phyloP scores from a whole-genome alignment of 2,797 vertebrate species.

The Aulostomus chinensis region DNA sequence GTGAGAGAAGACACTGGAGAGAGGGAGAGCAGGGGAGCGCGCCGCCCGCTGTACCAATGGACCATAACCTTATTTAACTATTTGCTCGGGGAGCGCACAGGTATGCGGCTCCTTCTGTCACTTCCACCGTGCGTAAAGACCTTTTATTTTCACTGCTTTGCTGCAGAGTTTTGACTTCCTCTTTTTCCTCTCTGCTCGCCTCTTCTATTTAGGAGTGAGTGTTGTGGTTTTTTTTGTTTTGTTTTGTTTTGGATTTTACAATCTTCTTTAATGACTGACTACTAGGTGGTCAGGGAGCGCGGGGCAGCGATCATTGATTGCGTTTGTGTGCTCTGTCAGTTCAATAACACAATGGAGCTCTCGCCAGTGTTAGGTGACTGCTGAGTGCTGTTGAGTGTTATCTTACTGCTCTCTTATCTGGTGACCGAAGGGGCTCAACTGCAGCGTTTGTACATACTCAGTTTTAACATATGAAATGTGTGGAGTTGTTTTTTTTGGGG shows the following conservation, averaged over 20 bases:
- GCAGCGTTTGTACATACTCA: too few species aligned
- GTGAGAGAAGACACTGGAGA: constrained; percentile 16
- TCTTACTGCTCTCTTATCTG: constrained; percentile 1
- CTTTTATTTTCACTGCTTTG: constrained; percentile 8
- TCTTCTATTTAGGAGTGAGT: constrained; percentile 15
- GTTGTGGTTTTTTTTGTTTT: too few species aligned
- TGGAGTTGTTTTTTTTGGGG: not conserved
- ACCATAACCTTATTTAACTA: constrained; percentile 74
- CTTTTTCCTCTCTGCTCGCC: not conserved
- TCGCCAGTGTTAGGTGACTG: constrained; percentile 7
- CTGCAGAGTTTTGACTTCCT: not conserved
- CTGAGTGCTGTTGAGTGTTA: constrained; percentile 21
- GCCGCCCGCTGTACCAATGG: constrained; percentile 71
- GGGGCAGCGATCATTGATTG: constrained; percentile 46
- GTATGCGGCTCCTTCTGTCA: constrained; percentile 53
- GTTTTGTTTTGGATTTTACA: too few species aligned
- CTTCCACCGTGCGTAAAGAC: constrained; percentile 50
- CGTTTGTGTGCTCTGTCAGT: constrained; percentile 32
- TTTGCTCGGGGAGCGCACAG: constrained; percentile 78
- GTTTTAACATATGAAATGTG: too few species aligned
- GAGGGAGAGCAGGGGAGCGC: constrained; percentile 40
- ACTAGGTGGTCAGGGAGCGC: constrained; percentile 34
- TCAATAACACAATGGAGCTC: constrained; percentile 30
- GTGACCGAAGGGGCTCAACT: too few species aligned
- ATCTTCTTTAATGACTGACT: constrained; percentile 49